A percentile compares a stretch with the other conserved stretches of the same genome.
Evolutionary conservation across 2,888 invertebrate species (phyloP).

Genomic region (Nowickia ferox): DNA sequence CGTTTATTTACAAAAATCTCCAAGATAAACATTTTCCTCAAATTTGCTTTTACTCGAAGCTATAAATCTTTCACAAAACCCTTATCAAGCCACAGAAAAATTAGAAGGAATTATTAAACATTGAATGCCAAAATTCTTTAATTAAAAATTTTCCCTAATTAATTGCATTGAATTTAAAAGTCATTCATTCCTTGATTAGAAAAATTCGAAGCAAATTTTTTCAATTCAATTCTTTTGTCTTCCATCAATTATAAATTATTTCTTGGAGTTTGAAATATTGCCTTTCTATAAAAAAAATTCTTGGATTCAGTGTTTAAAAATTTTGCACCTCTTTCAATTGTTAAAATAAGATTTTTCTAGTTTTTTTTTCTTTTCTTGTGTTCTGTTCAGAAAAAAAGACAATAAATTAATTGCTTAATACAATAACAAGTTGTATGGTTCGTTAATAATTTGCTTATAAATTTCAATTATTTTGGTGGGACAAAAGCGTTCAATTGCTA

Average conservation of each 20-base stretch:
- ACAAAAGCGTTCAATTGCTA: conserved; percentile 48
- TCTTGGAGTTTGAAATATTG: conserved; percentile 17
- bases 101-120: conserved; percentile 21
- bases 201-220: conserved; percentile 1
- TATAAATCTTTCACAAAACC: conserved; percentile 62
- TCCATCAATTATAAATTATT: conserved; percentile 70
- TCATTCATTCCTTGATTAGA: neutral
- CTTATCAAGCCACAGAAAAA: conserved; percentile 45
- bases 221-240: conserved; percentile 38
- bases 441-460: conserved; percentile 69
- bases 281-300: conserved; percentile 7
- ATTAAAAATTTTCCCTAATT: conserved; percentile 61
- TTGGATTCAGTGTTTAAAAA: conserved; percentile 13
- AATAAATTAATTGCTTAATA: conserved; percentile 71
- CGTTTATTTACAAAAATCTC: neutral
- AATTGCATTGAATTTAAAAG: conserved; percentile 57
- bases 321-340: conserved; percentile 53
- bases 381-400: conserved; percentile 30
- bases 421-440: conserved; percentile 71
- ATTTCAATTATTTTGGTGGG: conserved; percentile 47
- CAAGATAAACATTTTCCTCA: neutral
- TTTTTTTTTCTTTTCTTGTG: neutral
- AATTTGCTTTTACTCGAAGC: neutral
- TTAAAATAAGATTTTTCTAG: neutral
- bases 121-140: conserved; percentile 29